phyloP scores from a whole-genome alignment of 2,888 invertebrate species.

The Punctoribates punctum region DNA sequence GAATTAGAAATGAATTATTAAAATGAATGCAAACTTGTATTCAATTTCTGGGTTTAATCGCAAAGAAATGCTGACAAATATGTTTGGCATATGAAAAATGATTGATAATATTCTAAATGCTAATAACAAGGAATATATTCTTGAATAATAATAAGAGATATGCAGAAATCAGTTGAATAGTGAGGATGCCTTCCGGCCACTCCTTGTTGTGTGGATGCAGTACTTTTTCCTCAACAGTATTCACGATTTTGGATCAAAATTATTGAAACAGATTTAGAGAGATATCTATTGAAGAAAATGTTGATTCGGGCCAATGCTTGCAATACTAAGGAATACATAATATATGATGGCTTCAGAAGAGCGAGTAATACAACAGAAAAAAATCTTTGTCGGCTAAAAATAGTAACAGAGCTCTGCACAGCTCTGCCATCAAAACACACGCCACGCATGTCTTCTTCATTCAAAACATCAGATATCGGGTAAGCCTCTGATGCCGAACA shows the following conservation, averaged over 20 bases:
- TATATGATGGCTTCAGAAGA: neutral
- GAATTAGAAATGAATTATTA: too few species aligned
- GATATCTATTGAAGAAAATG: conserved; percentile 1
- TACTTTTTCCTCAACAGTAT: neutral
- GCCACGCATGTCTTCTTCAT: neutral
- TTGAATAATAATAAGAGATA: too few species aligned
- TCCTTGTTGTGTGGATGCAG: too few species aligned
- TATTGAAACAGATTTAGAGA: neutral
- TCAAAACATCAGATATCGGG: neutral
- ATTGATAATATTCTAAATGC: too few species aligned
- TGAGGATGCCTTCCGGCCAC: too few species aligned
- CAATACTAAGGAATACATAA: neutral
- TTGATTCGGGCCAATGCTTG: conserved; percentile 21
- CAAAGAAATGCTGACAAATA: too few species aligned
- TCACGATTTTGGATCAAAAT: neutral
- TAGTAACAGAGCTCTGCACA: too few species aligned
- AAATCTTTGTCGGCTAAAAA: neutral
- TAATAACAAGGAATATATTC: too few species aligned
- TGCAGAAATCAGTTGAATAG: too few species aligned
- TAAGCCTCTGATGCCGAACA: conserved; percentile 29
- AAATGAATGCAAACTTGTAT: too few species aligned
- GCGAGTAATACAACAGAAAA: neutral
- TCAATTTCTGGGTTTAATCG: too few species aligned
- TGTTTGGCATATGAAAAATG: too few species aligned
- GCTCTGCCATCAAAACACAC: neutral